phyloP scores from a whole-genome alignment of 1,140 invertebrate genomes.

The Drosophila ercepeae region DNA sequence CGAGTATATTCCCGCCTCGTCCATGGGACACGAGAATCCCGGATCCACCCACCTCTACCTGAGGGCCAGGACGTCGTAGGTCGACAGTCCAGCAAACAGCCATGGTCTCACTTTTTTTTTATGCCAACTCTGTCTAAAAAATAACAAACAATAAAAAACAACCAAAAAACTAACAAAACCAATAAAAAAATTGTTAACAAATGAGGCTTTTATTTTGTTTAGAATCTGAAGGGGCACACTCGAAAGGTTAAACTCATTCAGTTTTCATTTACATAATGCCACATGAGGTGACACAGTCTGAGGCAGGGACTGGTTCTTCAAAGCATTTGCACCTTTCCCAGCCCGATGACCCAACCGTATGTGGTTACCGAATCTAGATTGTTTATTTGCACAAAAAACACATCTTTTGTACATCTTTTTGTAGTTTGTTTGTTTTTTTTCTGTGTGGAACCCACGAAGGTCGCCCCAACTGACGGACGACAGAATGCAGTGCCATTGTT shows the following conservation, averaged over 20 bases:
- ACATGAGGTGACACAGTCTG: constrained; percentile 6
- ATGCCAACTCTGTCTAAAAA: neutral
- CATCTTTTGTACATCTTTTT: neutral
- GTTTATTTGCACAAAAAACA: constrained; percentile 39
- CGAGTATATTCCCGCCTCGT: constrained; percentile 63
- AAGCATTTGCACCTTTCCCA: constrained; percentile 16
- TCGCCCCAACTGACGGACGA: constrained; percentile 19
- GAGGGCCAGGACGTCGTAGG: constrained; percentile 61
- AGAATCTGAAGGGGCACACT: neutral
- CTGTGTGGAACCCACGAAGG: constrained; percentile 45
- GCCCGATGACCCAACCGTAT: constrained; percentile 2
- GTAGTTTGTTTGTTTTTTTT: no score
- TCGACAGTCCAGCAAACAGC: neutral
- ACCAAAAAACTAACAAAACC: neutral
- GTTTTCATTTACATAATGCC: constrained; percentile 31
- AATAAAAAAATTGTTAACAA: neutral
- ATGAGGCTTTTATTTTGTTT: neutral
- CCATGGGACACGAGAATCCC: constrained; percentile 30
- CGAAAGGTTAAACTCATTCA: constrained; percentile 9
- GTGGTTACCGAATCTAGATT: constrained; percentile 20
- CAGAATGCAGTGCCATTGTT: constrained; percentile 73
- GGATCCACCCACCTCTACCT: constrained; percentile 44
- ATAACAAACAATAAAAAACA: neutral
- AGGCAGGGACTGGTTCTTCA: constrained; percentile 4
- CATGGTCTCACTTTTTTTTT: constrained; percentile 8